Evolutionary conservation across 1,140 invertebrate genomes (phyloP).

Genomic region (Zaprionus africanus): DNA sequence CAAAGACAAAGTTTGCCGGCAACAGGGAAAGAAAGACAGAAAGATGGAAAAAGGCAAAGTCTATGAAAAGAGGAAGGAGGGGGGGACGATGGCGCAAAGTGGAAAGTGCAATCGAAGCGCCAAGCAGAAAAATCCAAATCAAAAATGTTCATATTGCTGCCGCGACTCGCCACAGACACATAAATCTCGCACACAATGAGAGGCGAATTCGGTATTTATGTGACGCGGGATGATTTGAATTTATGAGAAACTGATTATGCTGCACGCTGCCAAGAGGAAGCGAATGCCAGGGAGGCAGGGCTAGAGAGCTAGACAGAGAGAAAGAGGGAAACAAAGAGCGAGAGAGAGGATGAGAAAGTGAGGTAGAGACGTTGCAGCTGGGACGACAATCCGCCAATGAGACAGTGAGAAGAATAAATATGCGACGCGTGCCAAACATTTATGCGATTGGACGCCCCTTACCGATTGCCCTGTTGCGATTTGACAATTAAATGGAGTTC

Average conservation of each 20-base stretch:
- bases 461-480: neutral
- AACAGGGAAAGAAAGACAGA: neutral
- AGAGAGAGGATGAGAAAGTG: neutral
- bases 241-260: constrained; percentile 83
- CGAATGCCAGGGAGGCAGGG: neutral
- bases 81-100: neutral
- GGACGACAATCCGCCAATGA: constrained; percentile 56
- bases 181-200: constrained; percentile 71
- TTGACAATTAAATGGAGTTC: constrained; percentile 15
- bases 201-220: constrained; percentile 29
- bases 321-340: neutral
- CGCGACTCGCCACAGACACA: constrained; percentile 65
- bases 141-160: constrained; percentile 74
- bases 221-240: constrained; percentile 70
- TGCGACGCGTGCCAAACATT: constrained; percentile 47
- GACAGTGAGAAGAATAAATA: constrained; percentile 43
- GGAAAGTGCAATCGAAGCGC: constrained; percentile 66
- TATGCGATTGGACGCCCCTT: constrained; percentile 3
- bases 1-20: constrained; percentile 53
- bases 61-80: no score
- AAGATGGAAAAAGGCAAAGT: neutral
- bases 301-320: neutral
- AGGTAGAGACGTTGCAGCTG: neutral
- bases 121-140: constrained; percentile 56
- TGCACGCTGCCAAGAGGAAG: constrained; percentile 32